phyloP scores from a whole-genome alignment of 2,888 invertebrate genomes.

The Limnephilus auricula region DNA sequence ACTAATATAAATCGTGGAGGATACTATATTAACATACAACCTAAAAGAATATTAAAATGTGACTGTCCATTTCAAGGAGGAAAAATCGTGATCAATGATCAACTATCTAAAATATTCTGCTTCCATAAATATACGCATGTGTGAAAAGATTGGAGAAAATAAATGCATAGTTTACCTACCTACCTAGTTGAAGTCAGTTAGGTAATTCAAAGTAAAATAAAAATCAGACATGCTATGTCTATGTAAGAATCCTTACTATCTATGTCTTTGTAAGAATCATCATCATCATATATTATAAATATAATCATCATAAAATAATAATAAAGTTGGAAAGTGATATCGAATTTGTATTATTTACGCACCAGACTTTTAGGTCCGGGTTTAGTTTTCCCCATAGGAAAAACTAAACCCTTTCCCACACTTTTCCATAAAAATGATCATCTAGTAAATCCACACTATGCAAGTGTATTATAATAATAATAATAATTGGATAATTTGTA shows the following conservation, averaged over 20 bases:
- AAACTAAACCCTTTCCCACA: too few species aligned
- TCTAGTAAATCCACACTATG: too few species aligned
- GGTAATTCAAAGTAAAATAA: background rate
- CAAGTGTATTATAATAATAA: too few species aligned
- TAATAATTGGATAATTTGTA: too few species aligned
- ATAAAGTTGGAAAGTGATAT: too few species aligned
- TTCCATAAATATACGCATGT: too few species aligned
- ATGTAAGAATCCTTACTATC: background rate
- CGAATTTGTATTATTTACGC: too few species aligned
- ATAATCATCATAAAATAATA: too few species aligned
- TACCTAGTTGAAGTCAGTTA: background rate
- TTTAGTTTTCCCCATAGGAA: too few species aligned
- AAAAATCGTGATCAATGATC: background rate
- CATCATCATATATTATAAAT: background rate
- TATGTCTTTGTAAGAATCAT: background rate
- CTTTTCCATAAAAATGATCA: too few species aligned
- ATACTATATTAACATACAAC: conserved; percentile 21
- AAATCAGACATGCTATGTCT: background rate
- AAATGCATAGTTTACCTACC: background rate
- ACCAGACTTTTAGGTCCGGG: too few species aligned
- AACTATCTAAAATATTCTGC: background rate
- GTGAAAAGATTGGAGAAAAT: background rate
- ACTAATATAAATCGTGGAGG: conserved; percentile 41
- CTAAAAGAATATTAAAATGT: conserved; percentile 2
- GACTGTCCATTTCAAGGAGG: background rate